Evolutionary conservation across 1,140 invertebrate genomes (phyloP).

Genomic region (Apis laboriosa): DNA sequence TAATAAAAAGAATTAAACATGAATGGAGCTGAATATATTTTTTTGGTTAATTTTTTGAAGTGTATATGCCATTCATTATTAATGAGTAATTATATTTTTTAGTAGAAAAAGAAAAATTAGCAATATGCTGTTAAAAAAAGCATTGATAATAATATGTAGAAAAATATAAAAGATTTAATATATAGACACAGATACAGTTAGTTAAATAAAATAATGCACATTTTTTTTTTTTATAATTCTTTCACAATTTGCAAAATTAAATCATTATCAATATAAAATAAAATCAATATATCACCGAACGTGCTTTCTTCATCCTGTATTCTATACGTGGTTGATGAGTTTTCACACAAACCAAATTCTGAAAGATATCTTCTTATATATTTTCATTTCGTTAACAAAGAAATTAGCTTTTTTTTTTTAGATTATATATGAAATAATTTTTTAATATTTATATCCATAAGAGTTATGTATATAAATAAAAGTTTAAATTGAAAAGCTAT

Average conservation of each 20-base stretch:
- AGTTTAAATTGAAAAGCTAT: background rate
- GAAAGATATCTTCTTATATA: constrained; percentile 74
- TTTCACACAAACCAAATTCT: constrained; percentile 76
- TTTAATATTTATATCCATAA: background rate
- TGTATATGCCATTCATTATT: background rate
- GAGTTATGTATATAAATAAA: background rate
- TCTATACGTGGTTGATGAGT: constrained; percentile 68
- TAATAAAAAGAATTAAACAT: background rate
- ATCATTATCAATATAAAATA: constrained; percentile 54
- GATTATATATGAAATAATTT: background rate
- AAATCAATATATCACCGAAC: constrained; percentile 71
- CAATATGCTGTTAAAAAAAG: background rate
- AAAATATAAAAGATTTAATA: background rate
- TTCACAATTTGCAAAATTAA: background rate
- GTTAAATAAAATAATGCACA: no score
- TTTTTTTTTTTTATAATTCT: no score
- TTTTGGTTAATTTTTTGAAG: background rate
- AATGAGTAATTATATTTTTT: background rate
- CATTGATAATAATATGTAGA: background rate
- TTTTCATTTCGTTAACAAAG: background rate
- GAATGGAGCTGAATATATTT: background rate
- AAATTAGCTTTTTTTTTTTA: background rate
- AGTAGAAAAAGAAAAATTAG: no score
- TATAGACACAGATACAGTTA: background rate
- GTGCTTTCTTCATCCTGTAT: constrained; percentile 72